Conservation (phyloP, 2,797 vertebrate genomes). For the Myotis myotis region DNA sequence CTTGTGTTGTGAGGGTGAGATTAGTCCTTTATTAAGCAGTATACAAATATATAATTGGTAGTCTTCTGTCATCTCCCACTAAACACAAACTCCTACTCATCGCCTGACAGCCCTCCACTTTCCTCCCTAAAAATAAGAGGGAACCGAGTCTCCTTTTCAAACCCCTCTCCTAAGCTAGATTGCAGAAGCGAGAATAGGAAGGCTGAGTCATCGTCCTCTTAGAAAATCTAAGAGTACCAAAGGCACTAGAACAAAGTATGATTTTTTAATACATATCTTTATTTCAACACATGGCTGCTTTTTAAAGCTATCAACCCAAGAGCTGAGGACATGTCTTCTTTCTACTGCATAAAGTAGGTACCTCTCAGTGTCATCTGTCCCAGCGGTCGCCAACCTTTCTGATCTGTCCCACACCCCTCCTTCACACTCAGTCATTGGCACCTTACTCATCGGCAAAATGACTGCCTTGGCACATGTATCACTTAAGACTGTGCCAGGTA, state of each 20-base stretch:
- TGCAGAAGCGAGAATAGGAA: constrained; percentile 29
- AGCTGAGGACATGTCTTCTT: neutral
- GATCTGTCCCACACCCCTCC: neutral
- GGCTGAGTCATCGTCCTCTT: constrained; percentile 59
- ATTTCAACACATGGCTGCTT: constrained; percentile 43
- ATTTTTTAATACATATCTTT: constrained; percentile 35
- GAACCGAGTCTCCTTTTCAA: constrained; percentile 34
- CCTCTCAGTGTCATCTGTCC: neutral
- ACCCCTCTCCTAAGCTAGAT: constrained; percentile 26
- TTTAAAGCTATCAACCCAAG: constrained; percentile 20
- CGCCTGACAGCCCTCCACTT: constrained; percentile 33
- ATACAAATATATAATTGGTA: constrained; percentile 36
- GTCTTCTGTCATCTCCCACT: constrained; percentile 44
- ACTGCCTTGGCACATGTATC: neutral
- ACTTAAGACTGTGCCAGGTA: neutral
- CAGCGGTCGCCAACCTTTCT: too few species aligned
- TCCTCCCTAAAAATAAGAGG: constrained; percentile 21
- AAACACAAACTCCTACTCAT: constrained; percentile 46
- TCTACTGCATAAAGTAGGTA: neutral
- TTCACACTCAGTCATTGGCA: neutral
- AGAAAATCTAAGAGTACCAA: constrained; percentile 56
- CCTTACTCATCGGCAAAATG: neutral
- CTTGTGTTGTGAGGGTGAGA: constrained; percentile 1
- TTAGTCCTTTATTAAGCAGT: constrained; percentile 50
- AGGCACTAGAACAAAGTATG: constrained; percentile 48